Conservation (phyloP, 2,888 invertebrate genomes). For the Nomada ruficornis region DNA sequence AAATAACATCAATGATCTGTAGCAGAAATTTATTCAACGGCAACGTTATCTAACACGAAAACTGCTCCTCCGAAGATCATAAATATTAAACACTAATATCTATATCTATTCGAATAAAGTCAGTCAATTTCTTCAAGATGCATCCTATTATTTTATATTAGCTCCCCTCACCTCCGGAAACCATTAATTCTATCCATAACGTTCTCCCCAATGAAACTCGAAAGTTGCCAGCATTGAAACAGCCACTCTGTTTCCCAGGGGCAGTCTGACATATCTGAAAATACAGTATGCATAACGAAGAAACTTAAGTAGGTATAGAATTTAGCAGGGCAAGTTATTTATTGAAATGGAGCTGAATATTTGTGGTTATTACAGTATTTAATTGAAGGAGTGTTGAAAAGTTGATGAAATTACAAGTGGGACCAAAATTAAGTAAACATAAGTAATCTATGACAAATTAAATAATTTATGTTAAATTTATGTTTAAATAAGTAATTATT, state of each 20-base stretch:
- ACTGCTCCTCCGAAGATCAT: neutral
- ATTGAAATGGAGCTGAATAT: no score
- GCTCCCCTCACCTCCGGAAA: neutral
- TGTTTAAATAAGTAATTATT: no score
- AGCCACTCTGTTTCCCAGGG: neutral
- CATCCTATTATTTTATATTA: neutral
- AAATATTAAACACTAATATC: neutral
- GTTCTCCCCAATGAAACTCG: neutral
- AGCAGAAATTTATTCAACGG: neutral
- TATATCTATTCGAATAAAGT: neutral
- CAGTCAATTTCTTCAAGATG: neutral
- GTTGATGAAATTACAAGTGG: no score
- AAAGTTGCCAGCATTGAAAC: slow-evolving; percentile 6
- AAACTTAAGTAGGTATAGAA: neutral
- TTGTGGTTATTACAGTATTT: no score
- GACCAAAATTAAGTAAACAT: no score
- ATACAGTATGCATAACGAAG: neutral
- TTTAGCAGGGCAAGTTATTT: neutral
- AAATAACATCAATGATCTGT: neutral
- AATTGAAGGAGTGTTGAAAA: no score
- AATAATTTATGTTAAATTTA: no score
- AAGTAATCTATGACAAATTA: no score
- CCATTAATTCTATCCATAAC: neutral
- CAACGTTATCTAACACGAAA: neutral
- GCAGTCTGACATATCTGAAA: neutral